Evolutionary conservation across 2,888 invertebrate genomes (phyloP).

Genomic region (Molorchus minor): DNA sequence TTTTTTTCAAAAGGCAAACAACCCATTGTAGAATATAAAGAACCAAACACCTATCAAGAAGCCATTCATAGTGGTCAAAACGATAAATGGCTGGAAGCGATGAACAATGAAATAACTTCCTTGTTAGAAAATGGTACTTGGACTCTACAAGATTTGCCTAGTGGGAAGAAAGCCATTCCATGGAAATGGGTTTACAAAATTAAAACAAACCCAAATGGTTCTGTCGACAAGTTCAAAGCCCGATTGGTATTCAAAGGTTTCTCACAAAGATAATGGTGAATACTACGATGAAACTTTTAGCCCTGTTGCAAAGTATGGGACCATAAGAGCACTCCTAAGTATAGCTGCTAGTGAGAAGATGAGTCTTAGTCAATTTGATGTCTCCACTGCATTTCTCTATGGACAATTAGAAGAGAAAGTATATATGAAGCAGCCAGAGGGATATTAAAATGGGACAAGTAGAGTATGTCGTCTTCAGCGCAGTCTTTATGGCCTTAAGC

Average conservation of each 20-base stretch:
- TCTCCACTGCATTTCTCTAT: constrained; percentile 44
- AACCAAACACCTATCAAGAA: no score
- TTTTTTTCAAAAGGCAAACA: no score
- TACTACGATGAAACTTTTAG: constrained; percentile 49
- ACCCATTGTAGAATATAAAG: no score
- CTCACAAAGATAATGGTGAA: constrained; percentile 34
- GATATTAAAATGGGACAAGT: constrained; percentile 13
- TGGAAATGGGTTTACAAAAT: constrained; percentile 48
- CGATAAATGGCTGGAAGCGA: constrained; percentile 41
- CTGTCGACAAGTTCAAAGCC: constrained; percentile 39
- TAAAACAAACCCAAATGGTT: constrained; percentile 50
- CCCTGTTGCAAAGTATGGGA: constrained; percentile 45
- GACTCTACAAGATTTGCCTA: constrained; percentile 35
- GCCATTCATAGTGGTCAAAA: constrained; percentile 33
- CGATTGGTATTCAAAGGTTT: constrained; percentile 49
- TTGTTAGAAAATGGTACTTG: constrained; percentile 50
- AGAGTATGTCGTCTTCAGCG: constrained; percentile 8
- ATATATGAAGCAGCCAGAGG: no score
- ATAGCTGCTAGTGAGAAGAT: constrained; percentile 45
- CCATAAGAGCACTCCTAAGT: constrained; percentile 43
- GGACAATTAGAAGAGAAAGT: constrained; percentile 35
- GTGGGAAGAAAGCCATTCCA: constrained; percentile 40
- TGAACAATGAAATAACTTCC: constrained; percentile 48
- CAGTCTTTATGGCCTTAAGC: constrained; percentile 23
- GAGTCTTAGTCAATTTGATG: constrained; percentile 47